Percentiles rank a stretch among this genome's conserved stretches.
phyloP scores from a whole-genome alignment of 2,888 invertebrate genomes.

The Coremacera marginata region DNA sequence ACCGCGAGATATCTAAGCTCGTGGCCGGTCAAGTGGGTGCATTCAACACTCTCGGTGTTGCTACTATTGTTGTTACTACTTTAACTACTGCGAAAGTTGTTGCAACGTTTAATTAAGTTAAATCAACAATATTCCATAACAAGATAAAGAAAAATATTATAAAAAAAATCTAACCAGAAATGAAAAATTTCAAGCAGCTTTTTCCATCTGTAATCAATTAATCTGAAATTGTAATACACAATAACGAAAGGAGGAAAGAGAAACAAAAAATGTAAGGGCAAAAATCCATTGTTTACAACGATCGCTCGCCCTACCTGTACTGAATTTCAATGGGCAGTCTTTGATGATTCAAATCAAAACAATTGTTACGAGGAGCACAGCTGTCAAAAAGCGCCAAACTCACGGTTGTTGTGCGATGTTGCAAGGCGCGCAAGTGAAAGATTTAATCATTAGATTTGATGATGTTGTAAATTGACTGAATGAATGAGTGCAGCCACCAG shows the following conservation, averaged over 20 bases:
- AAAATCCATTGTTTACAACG: neutral
- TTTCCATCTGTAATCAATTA: neutral
- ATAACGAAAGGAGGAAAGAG: neutral
- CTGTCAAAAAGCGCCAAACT: no score
- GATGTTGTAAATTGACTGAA: slow-evolving; percentile 6
- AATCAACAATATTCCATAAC: neutral
- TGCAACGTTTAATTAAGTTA: neutral
- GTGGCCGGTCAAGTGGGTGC: no score
- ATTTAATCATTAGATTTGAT: slow-evolving; percentile 2
- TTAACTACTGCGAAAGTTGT: neutral
- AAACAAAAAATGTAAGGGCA: neutral
- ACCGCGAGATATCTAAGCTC: no score
- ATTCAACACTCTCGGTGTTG: neutral
- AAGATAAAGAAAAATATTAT: neutral
- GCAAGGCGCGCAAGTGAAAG: slow-evolving; percentile 3
- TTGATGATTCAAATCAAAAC: slow-evolving; percentile 10
- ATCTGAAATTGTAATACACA: neutral
- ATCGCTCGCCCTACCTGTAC: neutral
- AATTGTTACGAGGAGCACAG: neutral
- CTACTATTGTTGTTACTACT: neutral
- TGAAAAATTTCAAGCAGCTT: neutral
- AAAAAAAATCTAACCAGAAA: neutral
- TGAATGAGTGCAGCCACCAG: neutral
- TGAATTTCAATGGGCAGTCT: neutral
- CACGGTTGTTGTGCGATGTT: neutral